Percentiles rank a stretch among this genome's conserved stretches.
Conservation (phyloP, 2,888 invertebrate genomes). For the Thereva nobilitata region DNA sequence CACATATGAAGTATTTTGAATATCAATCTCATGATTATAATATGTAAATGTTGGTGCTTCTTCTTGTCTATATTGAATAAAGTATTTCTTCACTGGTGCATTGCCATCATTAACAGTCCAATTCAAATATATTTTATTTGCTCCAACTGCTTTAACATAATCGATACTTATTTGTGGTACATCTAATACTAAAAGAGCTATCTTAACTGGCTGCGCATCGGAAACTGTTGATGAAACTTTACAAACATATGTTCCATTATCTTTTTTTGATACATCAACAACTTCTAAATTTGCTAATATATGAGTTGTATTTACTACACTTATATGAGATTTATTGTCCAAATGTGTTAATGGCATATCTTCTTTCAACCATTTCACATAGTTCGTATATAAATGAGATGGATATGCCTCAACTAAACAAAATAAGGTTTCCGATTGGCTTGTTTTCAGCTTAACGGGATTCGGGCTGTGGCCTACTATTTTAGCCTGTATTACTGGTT, state of each 20-base stretch:
- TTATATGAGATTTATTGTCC: slow-evolving; percentile 54
- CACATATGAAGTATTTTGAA: slow-evolving; percentile 70
- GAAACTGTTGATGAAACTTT: slow-evolving; percentile 53
- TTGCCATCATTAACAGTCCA: slow-evolving; percentile 83
- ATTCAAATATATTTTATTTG: slow-evolving; percentile 75
- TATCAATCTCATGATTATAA: slow-evolving; percentile 64
- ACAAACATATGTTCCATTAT: slow-evolving; percentile 74
- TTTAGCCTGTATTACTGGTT: slow-evolving; percentile 59
- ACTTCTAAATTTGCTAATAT: slow-evolving; percentile 65
- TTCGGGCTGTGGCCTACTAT: slow-evolving; percentile 57
- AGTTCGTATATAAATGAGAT: slow-evolving; percentile 53
- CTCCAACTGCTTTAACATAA: slow-evolving; percentile 74
- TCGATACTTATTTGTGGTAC: slow-evolving; percentile 73
- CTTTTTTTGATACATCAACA: slow-evolving; percentile 65
- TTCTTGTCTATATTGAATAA: slow-evolving; percentile 63
- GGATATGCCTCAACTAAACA: slow-evolving; percentile 68
- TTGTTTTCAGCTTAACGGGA: slow-evolving; percentile 61
- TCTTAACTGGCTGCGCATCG: slow-evolving; percentile 55
- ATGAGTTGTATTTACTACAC: slow-evolving; percentile 62
- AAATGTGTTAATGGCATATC: slow-evolving; percentile 55
- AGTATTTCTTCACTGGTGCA: slow-evolving; percentile 66
- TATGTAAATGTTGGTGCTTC: slow-evolving; percentile 64
- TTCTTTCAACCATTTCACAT: slow-evolving; percentile 63
- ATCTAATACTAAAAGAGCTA: slow-evolving; percentile 67
- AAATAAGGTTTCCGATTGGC: slow-evolving; percentile 60